phyloP scores from a whole-genome alignment of 2,113 vertebrate genomes.

The Dryoscopus gambensis region DNA sequence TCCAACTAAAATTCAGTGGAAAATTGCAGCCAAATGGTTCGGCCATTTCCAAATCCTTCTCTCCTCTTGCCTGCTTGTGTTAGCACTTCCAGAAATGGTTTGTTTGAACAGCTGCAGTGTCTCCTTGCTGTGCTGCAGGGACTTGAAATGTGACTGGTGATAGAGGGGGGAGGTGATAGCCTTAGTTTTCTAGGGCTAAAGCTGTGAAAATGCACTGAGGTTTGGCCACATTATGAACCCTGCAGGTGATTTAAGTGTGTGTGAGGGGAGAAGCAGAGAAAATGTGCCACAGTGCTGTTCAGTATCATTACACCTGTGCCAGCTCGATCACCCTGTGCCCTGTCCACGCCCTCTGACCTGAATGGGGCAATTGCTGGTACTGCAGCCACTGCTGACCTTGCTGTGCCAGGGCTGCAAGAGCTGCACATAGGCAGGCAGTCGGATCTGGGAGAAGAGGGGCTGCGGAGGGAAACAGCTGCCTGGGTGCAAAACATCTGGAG shows the following conservation, averaged over 20 bases:
- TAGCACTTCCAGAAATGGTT: slow-evolving; percentile 12
- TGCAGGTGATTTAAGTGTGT: background rate
- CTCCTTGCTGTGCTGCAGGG: background rate
- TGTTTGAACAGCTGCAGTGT: slow-evolving; percentile 48
- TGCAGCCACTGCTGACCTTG: background rate
- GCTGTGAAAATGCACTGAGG: background rate
- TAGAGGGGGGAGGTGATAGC: background rate
- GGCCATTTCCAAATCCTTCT: background rate
- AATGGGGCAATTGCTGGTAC: background rate
- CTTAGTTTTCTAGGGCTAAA: background rate
- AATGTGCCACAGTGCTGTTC: background rate
- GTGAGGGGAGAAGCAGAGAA: background rate
- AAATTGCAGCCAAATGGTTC: background rate
- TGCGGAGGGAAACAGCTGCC: background rate
- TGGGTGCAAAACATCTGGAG: background rate
- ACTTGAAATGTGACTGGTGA: background rate
- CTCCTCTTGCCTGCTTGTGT: background rate
- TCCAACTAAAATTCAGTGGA: background rate
- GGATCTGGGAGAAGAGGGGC: background rate
- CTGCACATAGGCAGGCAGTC: background rate
- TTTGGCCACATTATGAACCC: background rate
- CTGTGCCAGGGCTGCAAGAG: background rate
- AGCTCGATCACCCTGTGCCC: background rate
- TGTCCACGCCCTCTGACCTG: background rate
- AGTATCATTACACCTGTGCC: background rate